Evolutionary conservation across 2,888 invertebrate genomes (phyloP).

Genomic region (Harpalus rubripes): DNA sequence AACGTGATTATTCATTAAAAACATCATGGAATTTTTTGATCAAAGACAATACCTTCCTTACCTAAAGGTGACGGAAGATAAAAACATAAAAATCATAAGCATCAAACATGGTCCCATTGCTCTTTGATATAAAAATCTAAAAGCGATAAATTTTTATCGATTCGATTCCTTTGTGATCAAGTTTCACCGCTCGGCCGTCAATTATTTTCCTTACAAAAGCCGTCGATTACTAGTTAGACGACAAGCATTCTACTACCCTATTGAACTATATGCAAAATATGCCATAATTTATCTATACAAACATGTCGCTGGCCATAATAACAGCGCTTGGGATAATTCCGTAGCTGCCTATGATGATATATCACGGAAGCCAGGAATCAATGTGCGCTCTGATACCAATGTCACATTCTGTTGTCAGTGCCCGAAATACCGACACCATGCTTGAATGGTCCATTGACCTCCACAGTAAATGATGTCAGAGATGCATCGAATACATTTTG

Average conservation of each 20-base stretch:
- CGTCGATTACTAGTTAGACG: conserved; percentile 50
- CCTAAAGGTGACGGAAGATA: too few relatives aligned
- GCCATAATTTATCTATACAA: conserved; percentile 55
- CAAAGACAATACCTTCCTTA: too few relatives aligned
- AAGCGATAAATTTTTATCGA: conserved; percentile 38
- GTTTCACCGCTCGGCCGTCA: conserved; percentile 11
- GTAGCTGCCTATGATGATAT: conserved; percentile 41
- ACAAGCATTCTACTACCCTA: conserved; percentile 57
- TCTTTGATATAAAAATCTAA: too few relatives aligned
- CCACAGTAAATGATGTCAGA: too few relatives aligned
- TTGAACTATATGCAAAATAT: conserved; percentile 61
- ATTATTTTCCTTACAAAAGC: conserved; percentile 52
- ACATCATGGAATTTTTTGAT: too few relatives aligned
- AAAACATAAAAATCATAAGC: neutral
- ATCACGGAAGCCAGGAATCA: conserved; percentile 29
- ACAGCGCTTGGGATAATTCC: conserved; percentile 19
- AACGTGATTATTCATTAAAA: too few relatives aligned
- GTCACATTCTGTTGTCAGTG: conserved; percentile 20
- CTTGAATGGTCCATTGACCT: neutral
- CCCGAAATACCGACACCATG: neutral
- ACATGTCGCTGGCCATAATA: conserved; percentile 27
- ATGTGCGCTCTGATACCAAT: conserved; percentile 13
- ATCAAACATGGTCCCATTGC: neutral
- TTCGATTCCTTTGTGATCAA: conserved; percentile 30
- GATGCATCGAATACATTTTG: too few relatives aligned